These are phyloP conservation scores for Pungitius pungitius DNA, from an alignment of 2,113 vertebrate genomes.

Conservation along the genomic window DNA sequence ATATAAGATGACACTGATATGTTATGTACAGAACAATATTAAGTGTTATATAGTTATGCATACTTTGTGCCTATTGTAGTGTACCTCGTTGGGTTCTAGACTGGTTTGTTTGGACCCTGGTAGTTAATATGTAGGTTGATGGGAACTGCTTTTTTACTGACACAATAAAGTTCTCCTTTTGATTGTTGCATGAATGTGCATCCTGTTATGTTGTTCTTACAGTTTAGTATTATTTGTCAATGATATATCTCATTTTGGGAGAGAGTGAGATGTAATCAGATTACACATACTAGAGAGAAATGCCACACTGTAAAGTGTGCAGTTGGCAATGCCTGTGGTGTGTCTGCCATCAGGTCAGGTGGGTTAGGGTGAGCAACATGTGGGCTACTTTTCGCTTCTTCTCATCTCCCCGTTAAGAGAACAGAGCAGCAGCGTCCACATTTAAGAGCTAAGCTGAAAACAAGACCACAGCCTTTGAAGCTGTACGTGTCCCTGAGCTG, in stretches of 20 bases:
- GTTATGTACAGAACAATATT: conserved; percentile 25
- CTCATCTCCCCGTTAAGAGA: too few relatives aligned
- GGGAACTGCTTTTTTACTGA: conserved; percentile 56
- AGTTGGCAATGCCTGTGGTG: neutral
- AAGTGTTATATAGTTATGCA: neutral
- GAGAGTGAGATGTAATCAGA: conserved; percentile 8
- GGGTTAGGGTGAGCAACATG: neutral
- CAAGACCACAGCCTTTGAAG: neutral
- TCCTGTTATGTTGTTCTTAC: conserved; percentile 33
- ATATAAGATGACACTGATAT: neutral
- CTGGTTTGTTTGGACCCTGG: conserved; percentile 18
- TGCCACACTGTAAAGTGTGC: neutral
- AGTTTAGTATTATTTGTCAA: conserved; percentile 14
- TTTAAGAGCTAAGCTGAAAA: neutral
- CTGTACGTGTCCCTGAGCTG: too few relatives aligned
- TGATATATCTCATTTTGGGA: neutral
- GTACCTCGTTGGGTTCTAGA: conserved; percentile 3
- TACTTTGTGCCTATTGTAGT: neutral
- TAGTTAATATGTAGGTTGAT: conserved; percentile 32
- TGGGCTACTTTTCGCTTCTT: too few relatives aligned
- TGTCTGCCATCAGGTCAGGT: neutral
- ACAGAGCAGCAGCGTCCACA: neutral
- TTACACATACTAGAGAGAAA: conserved; percentile 9
- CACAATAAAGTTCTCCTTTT: conserved; percentile 71
- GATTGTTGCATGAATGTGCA: conserved; percentile 20